Evolutionary conservation across 2,113 vertebrate genomes (phyloP), one percentile per base, ranked within the genome.

Genomic region (Cebus imitator): DNA sequence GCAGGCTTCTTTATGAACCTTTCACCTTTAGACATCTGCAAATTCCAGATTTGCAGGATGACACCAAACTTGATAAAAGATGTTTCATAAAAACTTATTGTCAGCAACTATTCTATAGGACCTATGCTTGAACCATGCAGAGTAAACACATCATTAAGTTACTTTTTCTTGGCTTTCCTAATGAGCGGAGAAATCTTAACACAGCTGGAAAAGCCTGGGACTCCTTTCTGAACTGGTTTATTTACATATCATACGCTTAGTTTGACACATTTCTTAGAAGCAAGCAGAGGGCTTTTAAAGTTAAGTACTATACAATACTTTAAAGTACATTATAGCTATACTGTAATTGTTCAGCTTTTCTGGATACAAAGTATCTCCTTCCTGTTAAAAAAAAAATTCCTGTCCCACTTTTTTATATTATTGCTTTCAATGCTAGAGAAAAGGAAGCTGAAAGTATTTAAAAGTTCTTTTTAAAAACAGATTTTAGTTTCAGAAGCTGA

Each of bases 291-390:
- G 78, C 93, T 92, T 97, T 95, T 95, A 97, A 76, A 96, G 89
- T 96, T 92, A 92, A 97, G 79, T 88, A 57, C 88, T 93, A 16
- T 61, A 61, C 64, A 90, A 4, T 72, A 81, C 85, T 96, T 97
- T 37, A 96, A 94, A 97, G 97, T 96, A 97, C 98, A 98, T 97
- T 87, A 98, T 97, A 90, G 96, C 97, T 97, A 87, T 35, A n/a
- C 40, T 83, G 2, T 58, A 93, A 81, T 76, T 78, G 85, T 93
- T 96, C 72, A 91, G 52, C 64, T 98, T 94, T 88, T 94, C 89
- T 80, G 14, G 86, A 80, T 94, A 83, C 66, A 94, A 79, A 95
- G 72, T 45, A 90, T 30, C 37, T 90, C 81, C 90, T 90, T 37
- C 37, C 84, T 97, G 37, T 93, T 96, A 78, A 72, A 68, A 89